These are phyloP conservation scores for Dinomys branickii DNA, from an alignment of 2,113 vertebrate species.

Conservation along the genomic window DNA sequence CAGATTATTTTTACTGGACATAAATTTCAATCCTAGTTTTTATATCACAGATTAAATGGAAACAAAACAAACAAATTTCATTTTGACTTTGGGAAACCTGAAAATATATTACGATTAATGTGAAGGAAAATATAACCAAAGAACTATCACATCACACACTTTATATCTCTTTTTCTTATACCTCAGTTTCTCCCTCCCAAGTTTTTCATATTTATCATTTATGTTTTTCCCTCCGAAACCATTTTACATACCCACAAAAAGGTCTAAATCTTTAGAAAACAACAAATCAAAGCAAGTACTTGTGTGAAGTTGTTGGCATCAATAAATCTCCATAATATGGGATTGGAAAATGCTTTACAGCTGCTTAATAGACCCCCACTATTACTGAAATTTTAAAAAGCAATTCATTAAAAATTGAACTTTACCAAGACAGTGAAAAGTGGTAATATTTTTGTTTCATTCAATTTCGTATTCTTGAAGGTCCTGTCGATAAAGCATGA, in stretches of 20 bases:
- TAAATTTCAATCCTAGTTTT: background rate
- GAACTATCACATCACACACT: background rate
- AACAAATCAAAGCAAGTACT: constrained; percentile 34
- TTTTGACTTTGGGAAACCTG: background rate
- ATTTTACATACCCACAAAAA: background rate
- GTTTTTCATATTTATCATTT: background rate
- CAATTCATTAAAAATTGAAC: constrained; percentile 51
- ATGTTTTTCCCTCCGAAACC: background rate
- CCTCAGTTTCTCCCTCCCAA: background rate
- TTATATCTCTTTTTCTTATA: background rate
- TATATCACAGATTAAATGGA: background rate
- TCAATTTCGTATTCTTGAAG: constrained; percentile 47
- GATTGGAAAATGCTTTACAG: background rate
- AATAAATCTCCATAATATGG: background rate
- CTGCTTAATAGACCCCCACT: background rate
- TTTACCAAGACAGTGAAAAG: constrained; percentile 32
- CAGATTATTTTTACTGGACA: background rate
- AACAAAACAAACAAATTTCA: background rate
- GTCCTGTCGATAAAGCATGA: constrained; percentile 34
- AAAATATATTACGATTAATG: background rate
- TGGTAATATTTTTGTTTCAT: background rate
- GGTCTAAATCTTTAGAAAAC: background rate
- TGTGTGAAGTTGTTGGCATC: background rate
- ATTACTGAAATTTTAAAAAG: constrained; percentile 21
- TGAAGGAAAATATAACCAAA: background rate